These are phyloP conservation scores for cat (Felis catus) DNA, from an alignment of 2,113 vertebrate species.

Conservation along the genomic window DNA sequence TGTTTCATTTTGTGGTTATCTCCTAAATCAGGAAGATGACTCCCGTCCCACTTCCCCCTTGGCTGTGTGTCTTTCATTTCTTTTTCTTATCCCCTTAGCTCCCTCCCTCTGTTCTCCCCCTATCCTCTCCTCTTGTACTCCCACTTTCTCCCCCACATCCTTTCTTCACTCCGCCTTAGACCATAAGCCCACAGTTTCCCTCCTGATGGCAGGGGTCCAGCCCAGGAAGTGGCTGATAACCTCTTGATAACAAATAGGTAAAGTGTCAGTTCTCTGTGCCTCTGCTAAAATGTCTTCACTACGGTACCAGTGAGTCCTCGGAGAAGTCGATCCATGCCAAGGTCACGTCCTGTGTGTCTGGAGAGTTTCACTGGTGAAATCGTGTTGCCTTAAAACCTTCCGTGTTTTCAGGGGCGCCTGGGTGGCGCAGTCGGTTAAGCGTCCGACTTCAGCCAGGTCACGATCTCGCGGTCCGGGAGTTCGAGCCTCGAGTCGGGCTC, in stretches of 20 bases:
- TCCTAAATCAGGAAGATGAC: too few species aligned
- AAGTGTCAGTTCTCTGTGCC: neutral
- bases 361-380: neutral
- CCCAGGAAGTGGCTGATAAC: neutral
- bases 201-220: neutral
- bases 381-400: neutral
- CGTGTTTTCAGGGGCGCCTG: neutral
- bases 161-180: too few species aligned
- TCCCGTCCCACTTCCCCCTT: neutral
- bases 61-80: neutral
- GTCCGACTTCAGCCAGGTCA: too few species aligned
- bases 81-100: neutral
- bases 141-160: neutral
- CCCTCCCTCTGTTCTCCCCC: neutral
- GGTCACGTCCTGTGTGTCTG: neutral
- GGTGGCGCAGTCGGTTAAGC: too few species aligned
- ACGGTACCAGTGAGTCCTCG: rapidly evolving
- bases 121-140: rapidly evolving
- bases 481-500: too few species aligned
- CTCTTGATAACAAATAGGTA: neutral
- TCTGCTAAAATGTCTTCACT: neutral
- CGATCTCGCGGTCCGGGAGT: too few species aligned
- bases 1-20: neutral
- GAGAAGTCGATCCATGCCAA: neutral
- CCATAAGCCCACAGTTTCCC: neutral